Evolutionary conservation across 2,113 vertebrate species (phyloP), one percentile per base, ranked within the genome.

Genomic region (Barbus barbus): DNA sequence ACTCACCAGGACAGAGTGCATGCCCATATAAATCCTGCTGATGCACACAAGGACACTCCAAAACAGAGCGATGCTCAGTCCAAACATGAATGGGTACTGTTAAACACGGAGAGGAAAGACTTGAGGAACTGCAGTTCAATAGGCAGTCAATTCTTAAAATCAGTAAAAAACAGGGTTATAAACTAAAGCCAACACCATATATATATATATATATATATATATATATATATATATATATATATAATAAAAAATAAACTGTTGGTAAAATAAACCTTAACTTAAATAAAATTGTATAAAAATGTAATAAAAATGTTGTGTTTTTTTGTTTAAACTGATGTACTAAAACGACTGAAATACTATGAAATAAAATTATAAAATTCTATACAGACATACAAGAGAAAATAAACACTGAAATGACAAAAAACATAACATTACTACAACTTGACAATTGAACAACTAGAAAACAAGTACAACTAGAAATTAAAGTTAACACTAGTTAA

Each of bases 21-120:
- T 99, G 81, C 98, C 98, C 98, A 99, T 98, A 93, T 99, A 99
- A 93, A 99, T 92, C 91, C 98, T 94, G 93, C 98, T 99, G 73
- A 97, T 93, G 89, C 98, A 99, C 87, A 99, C 98, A 90, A 99
- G 94, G 90, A 94, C 88, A 89, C 96, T 97, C 98, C 98, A 99
- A 93, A 93, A 94, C 58, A 96, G 89, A 22, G 96, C 94, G 87
- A 98, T 91, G 77, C 92, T 86, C 65, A 99, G 92, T 75, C 98
- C 98, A 85, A 95, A 95, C 24, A 94, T 48, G 90, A 98, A 94
- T 1, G 98, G 93, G 91, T 97, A 99, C 98, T 99, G 88, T 38
- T 36, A 44, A 48, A 87, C 20, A 76, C 53, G 86, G 14, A 83
- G 28, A 61, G 31, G 58, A 61, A 82, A 53, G 6, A 74, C 36